Percentiles rank a stretch among this genome's conserved stretches.
These are phyloP conservation scores for Ptychochromis oligacanthus DNA, from an alignment of 2,113 vertebrate genomes.

Conservation along the genomic window DNA sequence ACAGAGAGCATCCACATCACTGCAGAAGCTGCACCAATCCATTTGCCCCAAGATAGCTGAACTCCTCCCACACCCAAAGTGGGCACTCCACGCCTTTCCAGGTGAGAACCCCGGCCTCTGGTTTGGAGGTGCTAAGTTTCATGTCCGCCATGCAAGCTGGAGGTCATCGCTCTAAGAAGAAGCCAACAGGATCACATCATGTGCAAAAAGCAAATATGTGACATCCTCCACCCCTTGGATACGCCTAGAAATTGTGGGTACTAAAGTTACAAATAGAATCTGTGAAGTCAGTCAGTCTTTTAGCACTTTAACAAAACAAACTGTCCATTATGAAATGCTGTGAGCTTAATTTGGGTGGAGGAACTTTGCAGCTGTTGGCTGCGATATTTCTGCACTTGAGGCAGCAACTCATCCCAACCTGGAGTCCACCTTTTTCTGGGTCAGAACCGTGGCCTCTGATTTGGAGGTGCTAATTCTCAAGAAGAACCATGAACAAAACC, in stretches of 20 bases:
- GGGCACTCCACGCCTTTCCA: neutral
- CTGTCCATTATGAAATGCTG: accelerated
- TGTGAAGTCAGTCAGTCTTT: neutral
- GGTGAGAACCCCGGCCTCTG: neutral
- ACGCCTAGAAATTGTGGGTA: neutral
- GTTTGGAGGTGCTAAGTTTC: neutral
- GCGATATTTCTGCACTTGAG: neutral
- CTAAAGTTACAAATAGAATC: neutral
- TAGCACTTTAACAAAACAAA: neutral
- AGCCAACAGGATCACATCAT: neutral
- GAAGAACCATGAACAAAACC: neutral
- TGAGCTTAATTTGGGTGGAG: neutral
- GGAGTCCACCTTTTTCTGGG: neutral
- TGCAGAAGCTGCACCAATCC: too few relatives aligned
- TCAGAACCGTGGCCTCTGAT: neutral
- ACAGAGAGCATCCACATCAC: too few relatives aligned
- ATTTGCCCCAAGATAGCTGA: neutral
- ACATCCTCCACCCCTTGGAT: neutral
- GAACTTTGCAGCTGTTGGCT: accelerated
- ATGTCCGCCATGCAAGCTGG: neutral
- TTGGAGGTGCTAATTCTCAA: neutral
- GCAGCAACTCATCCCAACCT: too few relatives aligned
- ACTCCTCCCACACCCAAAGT: neutral
- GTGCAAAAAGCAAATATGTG: neutral
- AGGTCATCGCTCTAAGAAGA: neutral